Base-by-base conservation (phyloP, 2,888 invertebrate species). In the Melinaea menophilus region DNA sequence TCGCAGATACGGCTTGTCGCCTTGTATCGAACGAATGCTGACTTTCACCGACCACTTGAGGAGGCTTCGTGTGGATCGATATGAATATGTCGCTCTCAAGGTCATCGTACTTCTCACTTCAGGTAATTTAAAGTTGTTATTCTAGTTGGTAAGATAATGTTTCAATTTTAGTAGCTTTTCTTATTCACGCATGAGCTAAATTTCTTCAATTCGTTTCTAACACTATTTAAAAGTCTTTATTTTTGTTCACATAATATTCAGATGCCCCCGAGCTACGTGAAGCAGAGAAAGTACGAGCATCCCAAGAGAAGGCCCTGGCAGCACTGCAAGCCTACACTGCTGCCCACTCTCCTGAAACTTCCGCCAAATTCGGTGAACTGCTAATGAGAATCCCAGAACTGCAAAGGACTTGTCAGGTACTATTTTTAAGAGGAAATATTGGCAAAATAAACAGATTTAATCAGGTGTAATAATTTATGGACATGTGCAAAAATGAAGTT, bases 41-140 rank as follows among this genome's bases (percentile, higher is more conserved):
- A 96, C 97, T 81, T 95, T 99, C 86, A 97, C 98, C 0, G 97
- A 98, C 80, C 97, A 98, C 84, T 90, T 99, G 77, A 92, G 98
- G 73, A 91, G 98, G 72, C 92, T 99, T 71, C 93, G 96, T 74
- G 96, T 99, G 47, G 98, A 99, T 89, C 94, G 97, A 77, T 98
- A 98, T 85, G 99, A 99, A 90, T 99, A 98, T 85, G 98, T 98
- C 73, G 98, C 98, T 72, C 95, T 99, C 93, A 99, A 99, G 91
- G 97, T 97, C 72, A 96, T 98, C 77, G 95, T 98, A 66, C 93
- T 98, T 59, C 93, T 98, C 75, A 96, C 97, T 72, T 97, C 98
- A 81, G 97, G 98, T 98, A 87, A 9, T 2, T 11, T 41, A 41
- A 5, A 41, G 11, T 37, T 37, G 7, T 37, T 37, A 37, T 5